Base-by-base conservation (phyloP, 2,797 vertebrate genomes). In the Todus mexicanus region DNA sequence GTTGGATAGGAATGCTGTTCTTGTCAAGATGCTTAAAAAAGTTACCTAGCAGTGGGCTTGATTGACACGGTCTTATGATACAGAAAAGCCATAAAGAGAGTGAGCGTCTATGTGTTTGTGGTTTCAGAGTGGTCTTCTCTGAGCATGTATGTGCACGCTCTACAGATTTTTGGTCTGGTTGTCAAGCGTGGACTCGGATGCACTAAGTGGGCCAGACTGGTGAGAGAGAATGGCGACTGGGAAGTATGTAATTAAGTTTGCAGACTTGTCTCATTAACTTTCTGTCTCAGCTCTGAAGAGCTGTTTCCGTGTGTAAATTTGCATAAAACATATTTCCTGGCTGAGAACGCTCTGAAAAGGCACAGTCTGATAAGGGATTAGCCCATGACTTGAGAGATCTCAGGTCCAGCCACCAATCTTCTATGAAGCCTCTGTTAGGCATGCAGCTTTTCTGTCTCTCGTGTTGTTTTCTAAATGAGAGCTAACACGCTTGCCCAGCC, bases 281-380 rank as follows among this genome's bases (percentile, higher is more conserved):
- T 87, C 64, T 38, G 61, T 70, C 77, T 87, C 56, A 37, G 45
- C 51, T 89, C 65, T 54, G 75, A 54, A 66, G 56, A 84, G 92
- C 80, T 88, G 37, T 81, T 88, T 70, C 90, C 51, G 74, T 50
- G 63, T 81, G 56, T 54, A 51, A 50, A 74, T 92, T 93, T 93
- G 89, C 86, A 85, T 93, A 60, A 83, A 87, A 47, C 31, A 15
- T 26, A 57, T 80, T 89, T 89, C 86, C 72, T 92, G 76, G 42
- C 14, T 83, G 59, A 77, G 82, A 84, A 81, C 59, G 27, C 75
- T 80, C 75, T 18, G 31, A 75, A 57, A 48, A 79, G 81, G 40
- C 48, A 26, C n/a, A 54, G 84, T 59, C 88, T 87, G 57, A 47
- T 61, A 51, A 37, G 29, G 47, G 50, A 75, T 51, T 51, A 70